These are phyloP conservation scores for Spizella passerina DNA, from an alignment of 2,797 vertebrate species.

Conservation along the genomic window DNA sequence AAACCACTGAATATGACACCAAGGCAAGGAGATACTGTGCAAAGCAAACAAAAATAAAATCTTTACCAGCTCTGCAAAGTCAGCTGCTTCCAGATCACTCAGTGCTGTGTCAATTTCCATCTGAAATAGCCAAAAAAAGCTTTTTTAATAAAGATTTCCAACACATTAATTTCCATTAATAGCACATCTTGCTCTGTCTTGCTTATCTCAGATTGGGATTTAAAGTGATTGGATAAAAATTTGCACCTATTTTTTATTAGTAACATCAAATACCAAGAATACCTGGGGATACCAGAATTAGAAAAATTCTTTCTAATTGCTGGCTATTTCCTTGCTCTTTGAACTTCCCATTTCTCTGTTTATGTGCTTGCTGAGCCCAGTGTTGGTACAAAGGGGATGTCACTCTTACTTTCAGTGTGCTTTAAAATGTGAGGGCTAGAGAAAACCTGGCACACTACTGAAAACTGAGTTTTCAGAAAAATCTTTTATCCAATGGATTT, in stretches of 20 bases:
- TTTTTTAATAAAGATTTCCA: neutral
- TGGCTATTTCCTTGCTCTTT: neutral
- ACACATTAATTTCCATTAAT: neutral
- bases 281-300: neutral
- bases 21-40: neutral
- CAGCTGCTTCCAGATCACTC: conserved; percentile 93
- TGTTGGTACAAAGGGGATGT: conserved; percentile 2
- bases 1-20: neutral
- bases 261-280: neutral
- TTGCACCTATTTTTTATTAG: neutral
- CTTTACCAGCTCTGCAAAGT: conserved; percentile 95
- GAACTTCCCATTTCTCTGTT: neutral
- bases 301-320: neutral
- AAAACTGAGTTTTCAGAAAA: conserved; percentile 44
- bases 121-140: conserved; percentile 67
- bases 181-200: rapidly evolving
- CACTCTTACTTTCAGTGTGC: neutral
- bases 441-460: conserved; percentile 26
- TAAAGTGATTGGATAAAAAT: neutral
- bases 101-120: conserved; percentile 90
- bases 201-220: neutral
- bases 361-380: neutral
- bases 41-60: neutral
- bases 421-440: conserved; percentile 15
- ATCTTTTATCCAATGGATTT: conserved; percentile 39